These are phyloP conservation scores for Malurus alboscapulatus DNA, from an alignment of 2,113 vertebrate genomes.

Conservation along the genomic window DNA sequence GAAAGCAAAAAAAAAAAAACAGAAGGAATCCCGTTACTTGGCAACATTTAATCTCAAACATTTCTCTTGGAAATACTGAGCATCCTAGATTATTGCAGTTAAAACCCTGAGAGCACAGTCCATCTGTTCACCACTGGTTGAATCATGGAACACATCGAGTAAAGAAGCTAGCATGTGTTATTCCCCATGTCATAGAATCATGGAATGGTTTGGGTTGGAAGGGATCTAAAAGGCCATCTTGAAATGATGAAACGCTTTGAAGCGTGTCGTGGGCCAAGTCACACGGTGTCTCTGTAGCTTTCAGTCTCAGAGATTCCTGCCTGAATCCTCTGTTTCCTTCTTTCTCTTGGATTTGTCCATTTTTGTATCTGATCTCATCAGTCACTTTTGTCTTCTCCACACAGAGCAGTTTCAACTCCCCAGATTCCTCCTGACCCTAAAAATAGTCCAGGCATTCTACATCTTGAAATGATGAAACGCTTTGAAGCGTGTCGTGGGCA, in stretches of 20 bases:
- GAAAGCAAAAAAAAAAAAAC: neutral
- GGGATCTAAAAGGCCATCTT: neutral
- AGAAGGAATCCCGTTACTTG: neutral
- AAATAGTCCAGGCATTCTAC: neutral
- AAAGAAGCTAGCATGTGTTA: neutral
- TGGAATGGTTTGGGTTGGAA: neutral
- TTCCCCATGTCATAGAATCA: neutral
- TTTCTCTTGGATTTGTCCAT: neutral
- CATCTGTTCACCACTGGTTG: neutral
- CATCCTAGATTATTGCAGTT: neutral
- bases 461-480: too few species aligned
- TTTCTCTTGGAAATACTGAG: neutral
- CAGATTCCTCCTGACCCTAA: neutral
- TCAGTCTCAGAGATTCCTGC: neutral
- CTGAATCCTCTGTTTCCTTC: neutral
- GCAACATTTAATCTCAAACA: neutral
- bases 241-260: too few species aligned
- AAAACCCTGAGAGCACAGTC: neutral
- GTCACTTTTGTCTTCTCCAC: neutral
- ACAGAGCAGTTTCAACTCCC: neutral
- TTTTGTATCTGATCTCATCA: neutral
- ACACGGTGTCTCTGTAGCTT: neutral
- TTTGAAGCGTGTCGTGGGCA: neutral
- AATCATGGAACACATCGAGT: fast-evolving
- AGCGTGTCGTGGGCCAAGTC: too few species aligned